phyloP scores from a whole-genome alignment of 2,797 vertebrate genomes.

The Rhinogobio ventralis region DNA sequence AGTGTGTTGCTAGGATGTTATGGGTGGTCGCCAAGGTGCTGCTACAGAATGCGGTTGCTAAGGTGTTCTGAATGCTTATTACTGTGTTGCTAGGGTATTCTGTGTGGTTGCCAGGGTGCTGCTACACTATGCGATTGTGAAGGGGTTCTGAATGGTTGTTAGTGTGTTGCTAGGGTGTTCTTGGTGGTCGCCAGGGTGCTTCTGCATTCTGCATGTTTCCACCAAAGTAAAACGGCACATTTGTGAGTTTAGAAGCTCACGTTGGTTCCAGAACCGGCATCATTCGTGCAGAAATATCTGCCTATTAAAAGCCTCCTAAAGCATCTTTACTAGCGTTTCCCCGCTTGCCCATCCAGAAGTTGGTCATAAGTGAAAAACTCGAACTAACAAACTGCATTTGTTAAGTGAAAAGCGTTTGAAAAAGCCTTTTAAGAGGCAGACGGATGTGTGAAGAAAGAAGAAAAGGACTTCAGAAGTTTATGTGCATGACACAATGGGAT shows the following conservation, averaged over 20 bases:
- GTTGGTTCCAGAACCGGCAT: not conserved
- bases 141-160: not conserved
- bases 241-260: not conserved
- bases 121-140: accelerated
- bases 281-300: not conserved
- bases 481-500: conserved; percentile 53
- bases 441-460: conserved; percentile 37
- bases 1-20: not conserved
- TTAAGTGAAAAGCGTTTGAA: conserved; percentile 20
- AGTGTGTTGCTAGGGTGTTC: no score
- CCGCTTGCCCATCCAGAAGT: not conserved
- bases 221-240: not conserved
- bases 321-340: not conserved
- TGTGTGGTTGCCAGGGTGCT: accelerated
- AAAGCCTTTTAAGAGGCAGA: conserved; percentile 33
- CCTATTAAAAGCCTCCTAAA: not conserved
- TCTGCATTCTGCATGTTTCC: not conserved
- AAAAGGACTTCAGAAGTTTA: conserved; percentile 47
- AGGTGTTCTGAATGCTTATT: no score
- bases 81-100: not conserved
- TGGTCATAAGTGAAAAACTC: not conserved
- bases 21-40: no score
- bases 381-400: conserved; percentile 18
- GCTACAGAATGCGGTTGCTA: accelerated
- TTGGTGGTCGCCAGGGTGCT: no score